phyloP scores from a whole-genome alignment of 64 coral and sea anemone genomes.

The Pocillopora damicornis region DNA sequence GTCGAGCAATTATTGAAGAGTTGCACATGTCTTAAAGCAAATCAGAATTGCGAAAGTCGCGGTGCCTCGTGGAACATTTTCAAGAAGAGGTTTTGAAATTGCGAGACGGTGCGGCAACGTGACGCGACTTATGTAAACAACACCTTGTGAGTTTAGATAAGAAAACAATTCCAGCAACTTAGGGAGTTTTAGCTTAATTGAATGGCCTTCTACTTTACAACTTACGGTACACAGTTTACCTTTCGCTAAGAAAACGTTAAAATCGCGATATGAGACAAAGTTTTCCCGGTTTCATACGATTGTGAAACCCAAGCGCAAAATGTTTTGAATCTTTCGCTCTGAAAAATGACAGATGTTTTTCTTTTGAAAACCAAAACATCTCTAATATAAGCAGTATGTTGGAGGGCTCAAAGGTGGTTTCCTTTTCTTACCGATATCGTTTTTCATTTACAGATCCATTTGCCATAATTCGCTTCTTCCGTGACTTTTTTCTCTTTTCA shows the following conservation, averaged over 20 bases:
- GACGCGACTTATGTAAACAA: neutral
- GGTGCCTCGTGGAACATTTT: neutral
- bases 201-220: neutral
- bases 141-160: neutral
- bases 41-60: neutral
- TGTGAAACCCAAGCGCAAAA: neutral
- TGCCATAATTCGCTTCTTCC: neutral
- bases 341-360: neutral
- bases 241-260: neutral
- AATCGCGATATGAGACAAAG: neutral
- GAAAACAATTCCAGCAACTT: neutral
- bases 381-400: neutral
- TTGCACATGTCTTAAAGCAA: neutral
- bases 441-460: slow-evolving; percentile 11
- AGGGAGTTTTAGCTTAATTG: neutral
- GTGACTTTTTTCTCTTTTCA: neutral
- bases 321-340: neutral
- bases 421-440: neutral
- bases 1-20: neutral
- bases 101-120: neutral
- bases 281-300: too few relatives aligned
- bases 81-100: neutral
- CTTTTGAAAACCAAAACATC: neutral
- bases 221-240: neutral
- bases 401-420: neutral